These are phyloP conservation scores for Limnephilus rhombicus DNA, from an alignment of 2,888 invertebrate species.

Conservation along the genomic window DNA sequence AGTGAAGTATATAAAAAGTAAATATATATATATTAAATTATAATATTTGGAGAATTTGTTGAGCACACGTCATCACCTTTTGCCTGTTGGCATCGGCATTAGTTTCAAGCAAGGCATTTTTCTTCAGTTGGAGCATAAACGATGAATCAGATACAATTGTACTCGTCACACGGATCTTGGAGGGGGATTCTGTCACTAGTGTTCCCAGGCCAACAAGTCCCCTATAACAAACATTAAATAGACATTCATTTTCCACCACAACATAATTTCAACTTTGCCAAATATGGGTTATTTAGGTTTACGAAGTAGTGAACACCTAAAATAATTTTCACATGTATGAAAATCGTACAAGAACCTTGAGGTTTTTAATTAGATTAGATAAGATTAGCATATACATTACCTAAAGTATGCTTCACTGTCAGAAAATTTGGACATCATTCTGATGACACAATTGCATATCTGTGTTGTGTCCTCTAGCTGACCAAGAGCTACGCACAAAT, in stretches of 20 bases:
- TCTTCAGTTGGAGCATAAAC: slow-evolving; percentile 73
- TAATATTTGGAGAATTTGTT: slow-evolving; percentile 72
- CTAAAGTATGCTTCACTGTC: slow-evolving; percentile 86
- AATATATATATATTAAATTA: slow-evolving; percentile 32
- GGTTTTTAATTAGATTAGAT: neutral
- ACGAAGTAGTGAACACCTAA: neutral
- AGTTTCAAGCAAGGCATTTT: slow-evolving; percentile 54
- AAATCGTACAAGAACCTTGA: neutral
- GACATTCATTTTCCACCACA: neutral
- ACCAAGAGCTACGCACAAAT: slow-evolving; percentile 82
- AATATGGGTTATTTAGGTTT: neutral
- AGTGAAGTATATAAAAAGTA: neutral
- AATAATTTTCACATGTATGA: neutral
- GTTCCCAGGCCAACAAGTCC: slow-evolving; percentile 88
- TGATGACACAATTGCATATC: slow-evolving; percentile 77
- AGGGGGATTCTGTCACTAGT: slow-evolving; percentile 76
- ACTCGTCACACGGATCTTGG: slow-evolving; percentile 72
- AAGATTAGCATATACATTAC: slow-evolving; percentile 67
- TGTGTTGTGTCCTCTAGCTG: slow-evolving; percentile 77
- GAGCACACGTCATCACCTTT: slow-evolving; percentile 73
- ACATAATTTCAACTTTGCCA: neutral
- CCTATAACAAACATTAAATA: slow-evolving; percentile 73
- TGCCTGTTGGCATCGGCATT: slow-evolving; percentile 71
- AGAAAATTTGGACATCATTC: slow-evolving; percentile 77
- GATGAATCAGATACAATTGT: slow-evolving; percentile 72